Conservation (phyloP, 2,888 invertebrate species). For the Melanchra persicariae region DNA sequence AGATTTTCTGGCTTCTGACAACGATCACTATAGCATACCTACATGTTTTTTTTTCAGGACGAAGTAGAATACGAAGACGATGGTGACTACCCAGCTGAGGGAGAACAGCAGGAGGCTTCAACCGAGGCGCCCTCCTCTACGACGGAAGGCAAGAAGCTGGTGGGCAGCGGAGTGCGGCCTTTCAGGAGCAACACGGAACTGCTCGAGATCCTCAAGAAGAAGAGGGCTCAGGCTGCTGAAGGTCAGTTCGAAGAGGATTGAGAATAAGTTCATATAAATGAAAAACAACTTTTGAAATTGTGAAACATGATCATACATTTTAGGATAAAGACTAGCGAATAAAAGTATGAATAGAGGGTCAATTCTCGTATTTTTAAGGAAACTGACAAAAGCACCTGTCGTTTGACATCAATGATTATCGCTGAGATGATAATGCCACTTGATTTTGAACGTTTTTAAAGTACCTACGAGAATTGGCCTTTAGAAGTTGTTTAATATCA, state of each 20-base stretch:
- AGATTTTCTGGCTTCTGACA: background rate
- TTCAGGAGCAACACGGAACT: slow-evolving; percentile 95
- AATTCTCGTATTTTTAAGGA: background rate
- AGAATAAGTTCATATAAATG: background rate
- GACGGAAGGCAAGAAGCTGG: slow-evolving; percentile 93
- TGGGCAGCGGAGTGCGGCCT: slow-evolving; percentile 93
- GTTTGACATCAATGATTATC: no score
- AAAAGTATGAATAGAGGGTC: background rate
- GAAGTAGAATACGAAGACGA: slow-evolving; percentile 91
- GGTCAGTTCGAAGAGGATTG: slow-evolving; percentile 73
- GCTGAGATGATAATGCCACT: no score
- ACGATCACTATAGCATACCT: background rate
- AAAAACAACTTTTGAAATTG: background rate
- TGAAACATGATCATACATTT: background rate
- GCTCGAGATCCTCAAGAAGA: slow-evolving; percentile 93
- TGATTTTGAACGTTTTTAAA: no score
- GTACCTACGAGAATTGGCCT: no score
- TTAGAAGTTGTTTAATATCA: background rate
- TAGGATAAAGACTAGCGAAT: background rate
- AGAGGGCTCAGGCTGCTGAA: slow-evolving; percentile 93
- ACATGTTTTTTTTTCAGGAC: slow-evolving; percentile 76
- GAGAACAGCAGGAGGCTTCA: slow-evolving; percentile 87
- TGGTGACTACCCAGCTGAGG: slow-evolving; percentile 85
- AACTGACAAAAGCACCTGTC: no score
- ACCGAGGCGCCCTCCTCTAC: slow-evolving; percentile 91